Conservation (phyloP, 2,888 invertebrate genomes). For the Lissocephala sabroskyi region DNA sequence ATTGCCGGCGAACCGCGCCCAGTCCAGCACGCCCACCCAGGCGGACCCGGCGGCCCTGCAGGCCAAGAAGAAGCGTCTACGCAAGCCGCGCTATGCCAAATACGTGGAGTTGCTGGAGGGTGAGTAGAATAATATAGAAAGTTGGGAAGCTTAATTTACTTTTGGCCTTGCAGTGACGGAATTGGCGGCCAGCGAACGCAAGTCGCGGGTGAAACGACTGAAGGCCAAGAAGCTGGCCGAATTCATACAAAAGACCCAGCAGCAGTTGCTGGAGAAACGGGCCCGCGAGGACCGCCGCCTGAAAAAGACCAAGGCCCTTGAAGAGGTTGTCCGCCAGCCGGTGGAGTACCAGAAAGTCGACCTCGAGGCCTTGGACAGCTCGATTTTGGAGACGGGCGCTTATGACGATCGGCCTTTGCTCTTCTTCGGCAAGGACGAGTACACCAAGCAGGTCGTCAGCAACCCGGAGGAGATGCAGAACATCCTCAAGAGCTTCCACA, state of each 20-base stretch:
- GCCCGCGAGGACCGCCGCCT: constrained; percentile 33
- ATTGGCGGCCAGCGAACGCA: constrained; percentile 77
- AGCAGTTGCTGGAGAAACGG: constrained; percentile 54
- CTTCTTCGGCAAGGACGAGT: constrained; percentile 63
- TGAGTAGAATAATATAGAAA: constrained; percentile 55
- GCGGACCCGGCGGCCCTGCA: constrained; percentile 33
- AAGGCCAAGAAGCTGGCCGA: constrained; percentile 79
- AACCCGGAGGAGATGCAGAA: constrained; percentile 57
- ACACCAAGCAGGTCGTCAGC: constrained; percentile 44
- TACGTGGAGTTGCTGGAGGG: constrained; percentile 82
- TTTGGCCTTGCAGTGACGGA: constrained; percentile 75
- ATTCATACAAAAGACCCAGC: constrained; percentile 76
- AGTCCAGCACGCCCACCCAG: constrained; percentile 62
- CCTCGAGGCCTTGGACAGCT: constrained; percentile 60
- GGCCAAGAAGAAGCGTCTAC: constrained; percentile 43
- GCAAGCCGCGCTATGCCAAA: constrained; percentile 72
- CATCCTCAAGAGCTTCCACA: constrained; percentile 69
- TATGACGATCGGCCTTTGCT: constrained; percentile 70
- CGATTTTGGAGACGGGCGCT: constrained; percentile 49
- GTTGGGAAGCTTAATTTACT: not conserved
- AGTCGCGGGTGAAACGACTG: constrained; percentile 79
- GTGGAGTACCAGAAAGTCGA: constrained; percentile 68
- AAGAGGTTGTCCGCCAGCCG: constrained; percentile 42
- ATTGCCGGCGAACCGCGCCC: constrained; percentile 35
- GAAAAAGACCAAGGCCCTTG: constrained; percentile 18